Evolutionary conservation across 2,797 vertebrate genomes (phyloP).

Genomic region (Hippoglossus hippoglossus): DNA sequence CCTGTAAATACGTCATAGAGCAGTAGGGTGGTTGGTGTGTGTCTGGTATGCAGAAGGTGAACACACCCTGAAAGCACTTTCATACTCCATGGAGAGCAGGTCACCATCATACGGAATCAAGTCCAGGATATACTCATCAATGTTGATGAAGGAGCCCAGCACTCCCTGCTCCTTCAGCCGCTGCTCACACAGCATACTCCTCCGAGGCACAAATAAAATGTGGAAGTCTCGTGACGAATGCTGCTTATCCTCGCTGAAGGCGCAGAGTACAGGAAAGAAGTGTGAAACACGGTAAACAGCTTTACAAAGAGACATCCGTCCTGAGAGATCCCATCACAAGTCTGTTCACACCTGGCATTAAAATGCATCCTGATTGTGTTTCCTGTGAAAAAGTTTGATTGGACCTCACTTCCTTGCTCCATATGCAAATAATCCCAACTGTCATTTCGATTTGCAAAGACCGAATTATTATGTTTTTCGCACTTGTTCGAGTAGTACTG

Average conservation of each 20-base stretch:
- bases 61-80: slow-evolving; percentile 93
- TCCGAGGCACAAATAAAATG: slow-evolving; percentile 95
- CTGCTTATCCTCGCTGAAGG: slow-evolving; percentile 89
- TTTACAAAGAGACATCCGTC: neutral
- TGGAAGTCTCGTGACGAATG: slow-evolving; percentile 93
- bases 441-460: no score
- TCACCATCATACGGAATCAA: slow-evolving; percentile 97
- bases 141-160: slow-evolving; percentile 91
- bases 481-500: no score
- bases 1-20: neutral
- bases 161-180: slow-evolving; percentile 94
- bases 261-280: slow-evolving; percentile 3
- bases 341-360: no score
- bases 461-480: no score
- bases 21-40: neutral
- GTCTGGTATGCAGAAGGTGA: neutral
- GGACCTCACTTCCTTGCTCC: no score
- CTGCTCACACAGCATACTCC: slow-evolving; percentile 96
- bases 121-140: slow-evolving; percentile 96
- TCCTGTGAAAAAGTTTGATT: no score
- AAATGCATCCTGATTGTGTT: no score
- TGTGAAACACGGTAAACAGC: neutral
- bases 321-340: no score
- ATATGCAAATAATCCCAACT: no score
- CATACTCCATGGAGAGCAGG: slow-evolving; percentile 98